Base-by-base conservation (phyloP, 2,888 invertebrate genomes). In the Platycheirus albimanus region DNA sequence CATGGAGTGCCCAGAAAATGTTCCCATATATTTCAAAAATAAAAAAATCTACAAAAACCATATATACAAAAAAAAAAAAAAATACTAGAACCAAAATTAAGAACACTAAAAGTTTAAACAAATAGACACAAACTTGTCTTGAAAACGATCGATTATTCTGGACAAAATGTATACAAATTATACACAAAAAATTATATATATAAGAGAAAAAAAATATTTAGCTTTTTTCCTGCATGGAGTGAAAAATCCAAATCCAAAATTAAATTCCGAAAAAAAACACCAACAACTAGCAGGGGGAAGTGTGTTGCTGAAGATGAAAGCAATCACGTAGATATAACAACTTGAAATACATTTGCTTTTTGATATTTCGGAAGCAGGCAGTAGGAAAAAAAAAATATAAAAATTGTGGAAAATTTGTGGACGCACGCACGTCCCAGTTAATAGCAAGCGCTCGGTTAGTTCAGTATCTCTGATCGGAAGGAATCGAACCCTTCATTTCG, bases 361-460 rank as follows among this genome's bases (percentile, higher is more conserved):
- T 72, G 51, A 63, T 75, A 71, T 28, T 58, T 77, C 63, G 41
- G 36, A 54, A 63, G 64, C n/a, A n/a, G n/a, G n/a, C n/a, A n/a
- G n/a, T n/a, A 77, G 58, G 38, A 20, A 24, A 24, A 19, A n/a
- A n/a, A n/a, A n/a, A n/a, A n/a, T n/a, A n/a, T n/a, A n/a, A n/a
- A 56, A 41, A 15, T 5, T 87, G 88, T 89, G 89, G 89, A 89
- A 87, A 88, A 87, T 84, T 86, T 85, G 85, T 87, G 86, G 86
- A 85, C 86, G 84, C 81, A 85, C 81, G 86, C 24, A 33, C 19
- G 41, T 86, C 87, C 89, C 88, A 90, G 90, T 90, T 89, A 88
- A 87, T 87, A 86, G 87, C 87, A 87, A 88, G 85, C 89, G 88
- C 88, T 89, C 88, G 89, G 87, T 87, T 87, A 86, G 90, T 89